These are phyloP conservation scores for Anoplophora glabripennis DNA, from an alignment of 1,140 invertebrate species.

Conservation along the genomic window DNA sequence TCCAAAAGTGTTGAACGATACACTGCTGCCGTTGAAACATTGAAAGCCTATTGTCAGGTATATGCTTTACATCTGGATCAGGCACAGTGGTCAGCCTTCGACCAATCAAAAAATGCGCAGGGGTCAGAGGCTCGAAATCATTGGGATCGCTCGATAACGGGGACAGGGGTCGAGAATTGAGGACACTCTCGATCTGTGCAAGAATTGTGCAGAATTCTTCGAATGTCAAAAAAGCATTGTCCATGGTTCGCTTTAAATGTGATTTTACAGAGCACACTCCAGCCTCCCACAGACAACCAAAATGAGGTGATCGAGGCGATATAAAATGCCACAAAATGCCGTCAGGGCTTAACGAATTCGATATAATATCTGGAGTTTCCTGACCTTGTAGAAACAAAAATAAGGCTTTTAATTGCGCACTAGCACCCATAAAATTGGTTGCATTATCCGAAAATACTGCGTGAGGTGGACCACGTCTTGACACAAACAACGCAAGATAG, in stretches of 20 bases:
- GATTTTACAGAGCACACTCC: no score
- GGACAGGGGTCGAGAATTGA: slow-evolving; percentile 13
- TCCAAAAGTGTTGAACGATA: slow-evolving; percentile 16
- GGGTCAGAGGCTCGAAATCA: slow-evolving; percentile 16
- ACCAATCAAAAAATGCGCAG: slow-evolving; percentile 17
- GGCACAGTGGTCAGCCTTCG: slow-evolving; percentile 7
- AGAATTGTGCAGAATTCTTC: slow-evolving; percentile 19
- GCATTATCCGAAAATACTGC: slow-evolving; percentile 32
- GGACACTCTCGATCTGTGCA: background rate
- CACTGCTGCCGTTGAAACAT: slow-evolving; percentile 9
- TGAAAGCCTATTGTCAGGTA: slow-evolving; percentile 13
- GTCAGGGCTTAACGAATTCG: background rate
- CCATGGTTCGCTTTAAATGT: no score
- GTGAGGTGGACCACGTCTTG: slow-evolving; percentile 15
- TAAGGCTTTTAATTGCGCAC: slow-evolving; percentile 5
- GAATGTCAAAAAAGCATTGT: background rate
- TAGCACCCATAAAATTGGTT: slow-evolving; percentile 31
- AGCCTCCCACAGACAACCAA: no score
- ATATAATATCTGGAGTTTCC: no score
- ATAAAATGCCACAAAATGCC: slow-evolving; percentile 48
- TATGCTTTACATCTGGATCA: slow-evolving; percentile 4
- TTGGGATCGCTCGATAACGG: slow-evolving; percentile 13
- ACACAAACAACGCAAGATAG: slow-evolving; percentile 35
- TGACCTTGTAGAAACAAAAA: slow-evolving; percentile 1
- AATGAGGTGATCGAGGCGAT: slow-evolving; percentile 10